Evolutionary conservation across 2,888 invertebrate species (phyloP).

Genomic region (Ennomos fuscantarius): DNA sequence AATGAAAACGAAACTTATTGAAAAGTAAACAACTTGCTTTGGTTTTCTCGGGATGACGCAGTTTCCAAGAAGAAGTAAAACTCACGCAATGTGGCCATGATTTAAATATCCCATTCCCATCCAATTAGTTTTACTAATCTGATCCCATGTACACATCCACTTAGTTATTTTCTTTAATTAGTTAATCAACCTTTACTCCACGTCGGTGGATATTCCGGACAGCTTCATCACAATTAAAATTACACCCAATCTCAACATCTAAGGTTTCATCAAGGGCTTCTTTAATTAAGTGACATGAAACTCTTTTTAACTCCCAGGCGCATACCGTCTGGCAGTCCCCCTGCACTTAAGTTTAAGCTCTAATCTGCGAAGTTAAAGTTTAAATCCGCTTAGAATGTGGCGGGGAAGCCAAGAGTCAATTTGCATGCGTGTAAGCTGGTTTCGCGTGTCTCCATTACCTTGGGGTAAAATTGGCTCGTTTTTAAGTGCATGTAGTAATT

Average conservation of each 20-base stretch:
- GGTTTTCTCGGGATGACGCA: no score
- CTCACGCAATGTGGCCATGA: no score
- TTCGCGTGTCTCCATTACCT: conserved; percentile 50
- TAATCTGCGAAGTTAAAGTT: conserved; percentile 47
- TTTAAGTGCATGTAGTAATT: conserved; percentile 32
- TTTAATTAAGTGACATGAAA: conserved; percentile 75
- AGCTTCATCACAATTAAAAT: conserved; percentile 35
- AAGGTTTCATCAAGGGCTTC: conserved; percentile 75
- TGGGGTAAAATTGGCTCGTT: conserved; percentile 33
- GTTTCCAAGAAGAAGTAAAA: no score
- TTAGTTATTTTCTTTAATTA: neutral
- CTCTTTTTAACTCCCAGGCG: conserved; percentile 50
- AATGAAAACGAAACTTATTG: no score
- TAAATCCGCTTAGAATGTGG: conserved; percentile 45
- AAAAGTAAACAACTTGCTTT: no score
- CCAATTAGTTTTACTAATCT: no score
- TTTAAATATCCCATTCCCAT: no score
- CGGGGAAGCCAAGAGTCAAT: conserved; percentile 50
- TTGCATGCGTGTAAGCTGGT: conserved; percentile 64
- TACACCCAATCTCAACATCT: conserved; percentile 46
- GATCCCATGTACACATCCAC: neutral
- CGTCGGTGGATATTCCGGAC: conserved; percentile 17
- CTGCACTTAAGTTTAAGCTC: conserved; percentile 46
- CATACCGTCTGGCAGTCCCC: conserved; percentile 29
- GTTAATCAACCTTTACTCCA: neutral